phyloP scores from a whole-genome alignment of 1,140 invertebrate genomes.

The Melipona quadrifasciata region DNA sequence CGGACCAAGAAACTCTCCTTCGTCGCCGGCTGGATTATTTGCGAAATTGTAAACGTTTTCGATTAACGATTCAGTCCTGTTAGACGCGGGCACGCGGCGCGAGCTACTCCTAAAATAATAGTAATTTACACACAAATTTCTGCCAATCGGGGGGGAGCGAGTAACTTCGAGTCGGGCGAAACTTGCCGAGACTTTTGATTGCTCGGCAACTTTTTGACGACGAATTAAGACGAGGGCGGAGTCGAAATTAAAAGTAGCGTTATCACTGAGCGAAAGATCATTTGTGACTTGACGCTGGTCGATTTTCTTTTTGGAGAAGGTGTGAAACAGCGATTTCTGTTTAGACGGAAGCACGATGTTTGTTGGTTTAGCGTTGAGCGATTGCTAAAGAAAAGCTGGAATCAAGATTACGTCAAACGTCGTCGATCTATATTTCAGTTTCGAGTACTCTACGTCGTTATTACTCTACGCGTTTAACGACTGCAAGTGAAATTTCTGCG shows the following conservation, averaged over 20 bases:
- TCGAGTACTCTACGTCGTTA: too few species aligned
- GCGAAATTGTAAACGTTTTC: constrained; percentile 31
- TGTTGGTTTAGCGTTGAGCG: too few species aligned
- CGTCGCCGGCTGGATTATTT: constrained; percentile 13
- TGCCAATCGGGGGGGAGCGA: not conserved
- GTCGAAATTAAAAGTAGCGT: not conserved
- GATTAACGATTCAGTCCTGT: constrained; percentile 19
- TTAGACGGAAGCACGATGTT: too few species aligned
- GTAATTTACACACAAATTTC: constrained; percentile 18
- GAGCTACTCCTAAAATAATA: constrained; percentile 6
- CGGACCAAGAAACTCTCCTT: constrained; percentile 32
- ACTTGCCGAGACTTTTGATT: not conserved
- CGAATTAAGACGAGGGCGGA: not conserved
- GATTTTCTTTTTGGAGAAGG: too few species aligned
- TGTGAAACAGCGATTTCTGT: too few species aligned
- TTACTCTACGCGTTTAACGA: too few species aligned
- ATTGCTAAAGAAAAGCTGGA: too few species aligned
- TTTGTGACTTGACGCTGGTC: too few species aligned
- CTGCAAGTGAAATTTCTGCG: too few species aligned
- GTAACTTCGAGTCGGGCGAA: not conserved
- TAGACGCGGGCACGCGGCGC: not conserved
- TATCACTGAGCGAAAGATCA: too few species aligned
- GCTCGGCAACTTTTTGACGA: not conserved
- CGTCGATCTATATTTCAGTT: too few species aligned
- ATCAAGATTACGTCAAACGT: too few species aligned